Percentiles rank a stretch among this genome's conserved stretches.
Conservation (phyloP, 2,888 invertebrate genomes). For the Pseudeuparius sepicola region DNA sequence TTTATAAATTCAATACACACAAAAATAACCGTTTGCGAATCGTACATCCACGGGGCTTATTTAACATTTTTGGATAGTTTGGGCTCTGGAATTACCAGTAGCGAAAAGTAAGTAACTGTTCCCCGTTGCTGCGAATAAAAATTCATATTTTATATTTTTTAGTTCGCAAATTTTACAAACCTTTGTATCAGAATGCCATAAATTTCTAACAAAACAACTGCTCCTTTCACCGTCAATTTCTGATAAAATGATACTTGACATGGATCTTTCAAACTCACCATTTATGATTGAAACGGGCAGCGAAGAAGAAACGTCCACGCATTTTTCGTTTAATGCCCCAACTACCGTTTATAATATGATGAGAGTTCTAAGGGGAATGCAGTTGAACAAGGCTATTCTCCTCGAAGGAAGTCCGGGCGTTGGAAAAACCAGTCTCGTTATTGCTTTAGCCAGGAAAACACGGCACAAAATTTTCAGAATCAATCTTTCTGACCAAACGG, state of each 20-base stretch:
- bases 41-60: slow-evolving; percentile 83
- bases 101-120: slow-evolving; percentile 46
- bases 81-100: slow-evolving; percentile 70
- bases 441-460: slow-evolving; percentile 75
- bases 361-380: slow-evolving; percentile 77
- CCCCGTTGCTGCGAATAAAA: too few relatives aligned
- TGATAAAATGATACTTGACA: too few relatives aligned
- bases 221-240: too few relatives aligned
- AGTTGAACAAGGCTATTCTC: slow-evolving; percentile 84
- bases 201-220: slow-evolving; percentile 48
- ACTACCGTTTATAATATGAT: slow-evolving; percentile 74
- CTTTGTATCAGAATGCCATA: slow-evolving; percentile 43
- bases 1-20: slow-evolving; percentile 65
- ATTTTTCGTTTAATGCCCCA: slow-evolving; percentile 70
- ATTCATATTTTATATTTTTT: too few relatives aligned
- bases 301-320: slow-evolving; percentile 24
- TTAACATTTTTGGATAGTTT: slow-evolving; percentile 87
- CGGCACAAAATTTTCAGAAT: slow-evolving; percentile 82
- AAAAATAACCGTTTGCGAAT: slow-evolving; percentile 44
- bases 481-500: slow-evolving; percentile 97
- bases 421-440: slow-evolving; percentile 93
- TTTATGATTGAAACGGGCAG: slow-evolving; percentile 59
- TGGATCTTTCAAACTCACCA: too few relatives aligned
- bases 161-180: slow-evolving; percentile 33
- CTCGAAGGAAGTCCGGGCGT: slow-evolving; percentile 97